Evolutionary conservation across 2,113 vertebrate genomes (phyloP).

Genomic region (Rhodinocichla rosea): DNA sequence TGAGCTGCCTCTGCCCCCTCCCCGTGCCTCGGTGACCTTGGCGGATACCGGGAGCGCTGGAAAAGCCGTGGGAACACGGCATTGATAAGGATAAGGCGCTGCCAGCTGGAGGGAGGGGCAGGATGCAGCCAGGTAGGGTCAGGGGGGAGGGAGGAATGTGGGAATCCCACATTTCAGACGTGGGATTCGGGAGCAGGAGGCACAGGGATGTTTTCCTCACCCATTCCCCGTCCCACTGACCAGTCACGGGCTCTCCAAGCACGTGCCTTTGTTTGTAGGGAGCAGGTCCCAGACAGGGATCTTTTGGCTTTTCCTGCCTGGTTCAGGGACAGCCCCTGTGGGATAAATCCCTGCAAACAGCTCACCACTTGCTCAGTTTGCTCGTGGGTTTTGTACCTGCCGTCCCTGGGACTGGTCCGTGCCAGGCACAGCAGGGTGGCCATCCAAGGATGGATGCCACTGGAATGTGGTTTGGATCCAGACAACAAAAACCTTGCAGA

Average conservation of each 20-base stretch:
- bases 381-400: rapidly evolving
- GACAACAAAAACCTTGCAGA: neutral
- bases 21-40: neutral
- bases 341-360: neutral
- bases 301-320: neutral
- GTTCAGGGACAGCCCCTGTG: rapidly evolving
- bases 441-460: neutral
- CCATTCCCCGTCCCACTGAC: neutral
- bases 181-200: neutral
- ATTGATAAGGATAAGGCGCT: neutral
- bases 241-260: neutral
- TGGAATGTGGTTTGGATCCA: neutral
- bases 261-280: neutral
- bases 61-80: neutral
- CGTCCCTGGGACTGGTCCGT: neutral
- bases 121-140: neutral
- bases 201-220: neutral
- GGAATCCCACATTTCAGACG: neutral
- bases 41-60: neutral
- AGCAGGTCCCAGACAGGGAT: neutral
- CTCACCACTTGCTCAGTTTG: rapidly evolving
- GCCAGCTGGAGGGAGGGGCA: neutral
- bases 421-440: rapidly evolving
- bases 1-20: neutral
- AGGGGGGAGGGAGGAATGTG: neutral